A percentile compares a stretch with the other conserved stretches of the same genome.
Conservation (phyloP, 1,140 invertebrate genomes). For the Littorina saxatilis region DNA sequence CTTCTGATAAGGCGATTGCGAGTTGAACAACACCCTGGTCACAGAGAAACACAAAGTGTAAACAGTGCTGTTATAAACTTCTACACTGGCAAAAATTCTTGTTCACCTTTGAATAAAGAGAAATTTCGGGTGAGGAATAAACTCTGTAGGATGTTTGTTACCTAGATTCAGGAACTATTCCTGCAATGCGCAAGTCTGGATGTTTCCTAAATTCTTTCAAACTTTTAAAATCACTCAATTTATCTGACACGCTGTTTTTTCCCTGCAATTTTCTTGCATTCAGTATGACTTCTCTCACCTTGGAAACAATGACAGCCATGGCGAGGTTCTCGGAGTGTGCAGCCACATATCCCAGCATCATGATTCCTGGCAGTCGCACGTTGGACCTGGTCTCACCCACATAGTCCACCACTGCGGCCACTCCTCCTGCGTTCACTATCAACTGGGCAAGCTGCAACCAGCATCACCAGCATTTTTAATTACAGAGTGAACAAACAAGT, state of each 20-base stretch:
- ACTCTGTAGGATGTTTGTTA: too few species aligned
- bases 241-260: too few species aligned
- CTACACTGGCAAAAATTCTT: too few species aligned
- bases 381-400: slow-evolving; percentile 77
- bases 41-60: neutral
- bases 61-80: neutral
- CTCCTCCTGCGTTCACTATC: slow-evolving; percentile 86
- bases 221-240: too few species aligned
- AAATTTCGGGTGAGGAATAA: too few species aligned
- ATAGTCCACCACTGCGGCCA: slow-evolving; percentile 84
- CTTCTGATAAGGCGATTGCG: slow-evolving; percentile 80
- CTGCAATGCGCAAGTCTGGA: too few species aligned
- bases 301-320: slow-evolving; percentile 82
- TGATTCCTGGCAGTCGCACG: slow-evolving; percentile 82
- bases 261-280: too few species aligned
- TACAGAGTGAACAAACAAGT: slow-evolving; percentile 3
- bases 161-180: neutral
- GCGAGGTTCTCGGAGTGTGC: slow-evolving; percentile 85
- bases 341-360: slow-evolving; percentile 87
- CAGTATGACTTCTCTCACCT: too few species aligned
- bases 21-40: slow-evolving; percentile 81
- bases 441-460: slow-evolving; percentile 83
- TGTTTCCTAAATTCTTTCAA: too few species aligned
- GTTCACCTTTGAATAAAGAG: too few species aligned
- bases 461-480: too few species aligned